Evolutionary conservation across 2,888 invertebrate species (phyloP), one percentile per base, ranked within the genome.

Genomic region (Drosophila infuscata): DNA sequence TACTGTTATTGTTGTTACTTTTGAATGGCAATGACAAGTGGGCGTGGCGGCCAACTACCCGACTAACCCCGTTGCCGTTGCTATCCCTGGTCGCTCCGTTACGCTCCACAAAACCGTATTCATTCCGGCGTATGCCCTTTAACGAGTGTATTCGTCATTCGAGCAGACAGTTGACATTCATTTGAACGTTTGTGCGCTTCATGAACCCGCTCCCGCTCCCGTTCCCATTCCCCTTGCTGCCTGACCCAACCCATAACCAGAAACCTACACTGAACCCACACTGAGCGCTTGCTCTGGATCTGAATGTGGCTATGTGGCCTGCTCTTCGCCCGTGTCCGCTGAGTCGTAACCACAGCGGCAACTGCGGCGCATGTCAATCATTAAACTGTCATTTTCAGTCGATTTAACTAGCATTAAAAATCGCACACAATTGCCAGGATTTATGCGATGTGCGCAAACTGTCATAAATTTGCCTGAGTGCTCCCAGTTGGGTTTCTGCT

Each of bases 371-470:
- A 81, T 89, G 88, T 88, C 88, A 88, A 88, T 88, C 88, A 88
- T 90, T 90, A 89, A 90, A 88, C 88, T 88, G 91, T 90, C 91
- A 90, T 90, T 90, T 90, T 90, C 88, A 90, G 85, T 90, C 91
- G 88, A 90, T 89, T 88, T 90, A 90, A 88, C 89, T 89, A 88
- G 88, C 91, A 88, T 89, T 90, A 89, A 90, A 88, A 88, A 87
- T 89, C 89, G 89, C 76, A 82, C 75, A 89, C 87, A 87, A 90
- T 87, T 90, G 78, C 91, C 76, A 87, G 81, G 91, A 88, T 88
- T 88, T 88, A 90, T 88, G 89, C 87, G 75, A 58, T 79, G 75
- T 77, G 87, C 83, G 74, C 83, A 78, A 85, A 90, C 86, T 89
- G 90, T 87, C 87, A 87, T 87, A 90, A 90, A 87, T 90, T 87